Base-by-base conservation (phyloP, 2,113 vertebrate species). In the Oriolus oriolus region DNA sequence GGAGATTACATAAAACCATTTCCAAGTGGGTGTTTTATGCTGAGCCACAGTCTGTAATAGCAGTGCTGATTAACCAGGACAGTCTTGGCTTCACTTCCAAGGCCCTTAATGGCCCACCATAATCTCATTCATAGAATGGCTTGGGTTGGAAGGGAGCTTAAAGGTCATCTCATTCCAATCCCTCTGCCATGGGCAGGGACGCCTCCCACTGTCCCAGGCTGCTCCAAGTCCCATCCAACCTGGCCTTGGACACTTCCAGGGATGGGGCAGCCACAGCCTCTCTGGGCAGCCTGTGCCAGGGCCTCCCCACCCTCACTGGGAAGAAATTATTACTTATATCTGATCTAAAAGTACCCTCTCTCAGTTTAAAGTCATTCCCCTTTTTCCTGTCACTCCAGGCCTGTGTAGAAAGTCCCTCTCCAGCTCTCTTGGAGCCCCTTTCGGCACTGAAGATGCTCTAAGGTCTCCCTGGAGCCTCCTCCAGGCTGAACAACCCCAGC, bases 211-310 rank as follows among this genome's bases (percentile, higher is more conserved):
- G 0, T 1, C 10, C 41, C 53, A 80, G 39, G 9, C 0, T 33
- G 26, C 45, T 61, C 75, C 9, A 27, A 73, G 59, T 5, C 7
- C 7, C 0, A 0, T 20, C 24, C 66, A 74, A 0, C 35, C 47
- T 18, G 10, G 68, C 35, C 35, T 37, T 33, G 60, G 21, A 0
- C 35, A 37, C 41, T 44, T 2, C 35, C 68, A 86, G 60, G 26
- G 41, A 54, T 33, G 53, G 16, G 26, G 13, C n/a, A 86, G 41
- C 26, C 82, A 61, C 39, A 60, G 66, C 52, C 47, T 0, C 53
- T 33, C 45, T 41, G 28, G 24, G 10, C 44, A 71, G 0, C 31
- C 57, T 41, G 45, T 60, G 39, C 52, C 45, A 53, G 66, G 3
- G 17, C 5, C 39, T 23, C 0, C 0, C 1, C 39, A 24, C 26